Conservation (phyloP, 2,113 vertebrate genomes). For the Crotalus helleri region DNA sequence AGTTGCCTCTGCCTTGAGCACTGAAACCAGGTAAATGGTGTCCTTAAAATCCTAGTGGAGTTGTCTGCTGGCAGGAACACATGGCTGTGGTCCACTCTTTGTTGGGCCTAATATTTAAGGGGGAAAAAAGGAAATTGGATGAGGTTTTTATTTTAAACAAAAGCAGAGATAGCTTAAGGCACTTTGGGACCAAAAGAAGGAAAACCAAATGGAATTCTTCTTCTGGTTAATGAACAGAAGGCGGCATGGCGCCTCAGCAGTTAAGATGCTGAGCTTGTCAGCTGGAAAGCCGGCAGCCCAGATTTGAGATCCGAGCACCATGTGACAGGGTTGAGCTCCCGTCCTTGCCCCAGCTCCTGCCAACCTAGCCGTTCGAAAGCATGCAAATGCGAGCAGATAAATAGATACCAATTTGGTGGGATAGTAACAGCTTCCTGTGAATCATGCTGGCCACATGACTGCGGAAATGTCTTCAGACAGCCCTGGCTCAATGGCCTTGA, state of each 20-base stretch:
- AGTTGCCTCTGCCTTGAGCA: background rate
- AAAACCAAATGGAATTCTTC: background rate
- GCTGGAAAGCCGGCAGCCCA: background rate
- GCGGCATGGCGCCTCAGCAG: too few species aligned
- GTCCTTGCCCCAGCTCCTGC: background rate
- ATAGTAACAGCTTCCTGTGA: background rate
- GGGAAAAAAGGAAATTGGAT: background rate
- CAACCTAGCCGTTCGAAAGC: background rate
- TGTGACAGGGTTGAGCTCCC: background rate
- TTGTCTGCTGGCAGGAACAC: conserved; percentile 7
- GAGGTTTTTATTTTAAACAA: background rate
- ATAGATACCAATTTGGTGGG: background rate
- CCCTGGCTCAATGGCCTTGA: background rate
- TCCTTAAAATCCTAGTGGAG: conserved; percentile 19
- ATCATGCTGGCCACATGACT: background rate
- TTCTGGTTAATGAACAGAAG: background rate
- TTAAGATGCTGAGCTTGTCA: background rate
- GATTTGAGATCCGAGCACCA: background rate
- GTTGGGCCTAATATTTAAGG: background rate
- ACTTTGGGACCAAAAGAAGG: background rate
- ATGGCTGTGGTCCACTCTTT: conserved; percentile 35
- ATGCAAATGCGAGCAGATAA: background rate
- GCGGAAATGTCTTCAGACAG: background rate
- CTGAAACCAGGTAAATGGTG: background rate
- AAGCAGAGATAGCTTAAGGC: background rate